Evolutionary conservation across 1,140 invertebrate species (phyloP), one percentile per base, ranked within the genome.

Genomic region (Grapholita molesta): DNA sequence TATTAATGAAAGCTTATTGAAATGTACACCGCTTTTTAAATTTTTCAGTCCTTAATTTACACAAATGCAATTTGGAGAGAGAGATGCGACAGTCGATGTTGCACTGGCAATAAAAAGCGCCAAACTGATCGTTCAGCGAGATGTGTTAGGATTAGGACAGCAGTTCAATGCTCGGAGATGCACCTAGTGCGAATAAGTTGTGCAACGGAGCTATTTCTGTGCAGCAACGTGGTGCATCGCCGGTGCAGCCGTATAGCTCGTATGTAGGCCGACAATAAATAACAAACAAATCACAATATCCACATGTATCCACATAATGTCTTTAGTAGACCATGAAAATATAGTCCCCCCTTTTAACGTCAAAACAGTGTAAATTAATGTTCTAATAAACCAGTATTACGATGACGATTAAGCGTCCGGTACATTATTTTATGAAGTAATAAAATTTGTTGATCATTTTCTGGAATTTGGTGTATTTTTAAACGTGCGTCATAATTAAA

Each of bases 131-230:
- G 84, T 78, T 78, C 76, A 75, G 67, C 80, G 76, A 75, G 79
- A 68, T 82, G 75, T 72, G 69, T 66, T 78, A 70, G 75, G 80
- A 85, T 88, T 85, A 85, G 83, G 84, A 83, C 77, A 79, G 69
- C 75, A 84, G 88, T 90, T 91, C 89, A 91, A 86, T 87, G 89
- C 85, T 83, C 88, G 69, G 79, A 84, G 83, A 83, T 90, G 85
- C 78, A 61, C 55, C 23, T 61, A 86, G 82, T 89, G 87, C 89
- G 74, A 90, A 91, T 90, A 78, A 79, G 84, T 91, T 90, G 89
- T 86, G 89, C 85, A 90, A 90, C 70, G 78, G 57, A 71, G 78
- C 82, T 91, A 91, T 91, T 91, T 91, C 72, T 76, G 83, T 85
- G 77, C 79, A 78, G 67, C 79, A 80, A 76, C 73, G 78, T 82